phyloP scores from a whole-genome alignment of 2,113 vertebrate genomes.

The Mustelus asterias region DNA sequence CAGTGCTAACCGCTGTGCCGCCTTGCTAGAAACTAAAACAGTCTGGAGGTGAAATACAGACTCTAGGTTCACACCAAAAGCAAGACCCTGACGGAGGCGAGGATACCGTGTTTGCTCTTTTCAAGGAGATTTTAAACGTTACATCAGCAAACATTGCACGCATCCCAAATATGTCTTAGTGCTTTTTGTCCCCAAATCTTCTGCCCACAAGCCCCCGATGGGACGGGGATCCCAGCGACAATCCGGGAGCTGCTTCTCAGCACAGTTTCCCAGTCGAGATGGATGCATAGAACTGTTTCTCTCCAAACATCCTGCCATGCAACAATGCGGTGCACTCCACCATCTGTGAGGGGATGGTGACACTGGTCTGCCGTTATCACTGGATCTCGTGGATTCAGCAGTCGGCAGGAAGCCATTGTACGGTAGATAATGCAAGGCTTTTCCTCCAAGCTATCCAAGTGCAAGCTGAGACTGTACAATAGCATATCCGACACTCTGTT shows the following conservation, averaged over 20 bases:
- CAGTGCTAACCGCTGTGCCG: no score
- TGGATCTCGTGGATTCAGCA: background rate
- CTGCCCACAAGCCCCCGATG: background rate
- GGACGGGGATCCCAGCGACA: background rate
- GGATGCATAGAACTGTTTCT: background rate
- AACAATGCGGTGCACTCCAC: background rate
- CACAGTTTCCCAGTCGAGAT: background rate
- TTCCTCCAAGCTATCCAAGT: background rate
- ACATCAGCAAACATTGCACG: background rate
- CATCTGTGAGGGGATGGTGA: background rate
- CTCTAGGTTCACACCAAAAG: background rate
- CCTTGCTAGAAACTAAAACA: background rate
- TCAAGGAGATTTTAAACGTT: background rate
- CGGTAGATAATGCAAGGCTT: background rate
- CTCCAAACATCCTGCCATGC: slow-evolving; percentile 23
- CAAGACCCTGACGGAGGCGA: background rate
- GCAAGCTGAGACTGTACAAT: slow-evolving; percentile 26
- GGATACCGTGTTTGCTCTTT: background rate
- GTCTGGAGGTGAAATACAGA: background rate
- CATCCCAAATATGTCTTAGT: background rate
- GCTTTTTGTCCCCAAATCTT: background rate
- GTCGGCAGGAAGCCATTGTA: slow-evolving; percentile 30
- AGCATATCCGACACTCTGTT: slow-evolving; percentile 22
- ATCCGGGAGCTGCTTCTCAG: background rate
- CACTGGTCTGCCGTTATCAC: background rate